A percentile compares a stretch with the other conserved stretches of the same genome.
These are phyloP conservation scores for Pholis gunnellus DNA, from an alignment of 2,113 vertebrate species.

Conservation along the genomic window DNA sequence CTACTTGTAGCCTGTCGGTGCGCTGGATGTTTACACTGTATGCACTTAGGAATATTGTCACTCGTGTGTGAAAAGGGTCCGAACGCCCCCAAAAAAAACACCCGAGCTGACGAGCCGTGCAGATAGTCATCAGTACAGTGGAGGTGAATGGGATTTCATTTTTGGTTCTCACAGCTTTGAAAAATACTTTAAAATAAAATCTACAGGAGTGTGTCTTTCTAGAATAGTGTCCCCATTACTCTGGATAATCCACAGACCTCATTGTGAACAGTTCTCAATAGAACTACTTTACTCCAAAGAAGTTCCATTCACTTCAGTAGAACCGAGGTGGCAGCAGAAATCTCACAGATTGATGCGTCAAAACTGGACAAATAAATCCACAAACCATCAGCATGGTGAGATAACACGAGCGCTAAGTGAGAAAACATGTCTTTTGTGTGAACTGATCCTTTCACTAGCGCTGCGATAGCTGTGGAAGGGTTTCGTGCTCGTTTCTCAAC, in stretches of 20 bases:
- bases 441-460: neutral
- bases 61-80: neutral
- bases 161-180: neutral
- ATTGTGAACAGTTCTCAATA: neutral
- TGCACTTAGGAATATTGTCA: neutral
- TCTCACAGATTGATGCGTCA: neutral
- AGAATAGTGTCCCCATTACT: neutral
- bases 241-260: neutral
- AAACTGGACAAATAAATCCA: neutral
- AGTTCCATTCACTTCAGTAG: neutral
- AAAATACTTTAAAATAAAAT: neutral
- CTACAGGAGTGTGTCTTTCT: neutral
- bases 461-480: neutral
- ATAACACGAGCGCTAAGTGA: neutral
- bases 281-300: neutral
- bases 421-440: neutral
- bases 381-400: neutral
- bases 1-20: slow-evolving; percentile 17
- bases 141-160: neutral
- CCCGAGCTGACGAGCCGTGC: neutral
- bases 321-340: neutral
- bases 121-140: neutral
- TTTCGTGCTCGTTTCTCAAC: neutral
- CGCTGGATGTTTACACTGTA: neutral
- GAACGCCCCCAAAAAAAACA: neutral